These are phyloP conservation scores for Vanessa tameamea DNA, from an alignment of 1,140 invertebrate species.

Conservation along the genomic window DNA sequence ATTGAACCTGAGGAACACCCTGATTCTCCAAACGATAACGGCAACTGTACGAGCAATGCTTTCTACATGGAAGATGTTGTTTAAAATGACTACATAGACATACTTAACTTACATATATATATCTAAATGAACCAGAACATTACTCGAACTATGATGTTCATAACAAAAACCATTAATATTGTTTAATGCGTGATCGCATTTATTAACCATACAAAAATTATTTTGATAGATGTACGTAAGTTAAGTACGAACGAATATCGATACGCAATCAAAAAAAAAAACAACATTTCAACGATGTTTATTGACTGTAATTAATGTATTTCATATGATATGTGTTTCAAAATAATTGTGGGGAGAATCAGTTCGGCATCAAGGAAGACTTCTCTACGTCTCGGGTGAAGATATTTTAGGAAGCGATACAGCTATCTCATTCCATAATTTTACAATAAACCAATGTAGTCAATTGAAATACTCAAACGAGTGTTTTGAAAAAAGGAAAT, in stretches of 20 bases:
- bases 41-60: conserved; percentile 78
- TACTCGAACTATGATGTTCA: not conserved
- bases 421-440: conserved; percentile 37
- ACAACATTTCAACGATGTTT: not conserved
- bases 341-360: conserved; percentile 29
- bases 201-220: too few species aligned
- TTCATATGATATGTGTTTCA: conserved; percentile 38
- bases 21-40: conserved; percentile 75
- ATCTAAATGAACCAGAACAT: not conserved
- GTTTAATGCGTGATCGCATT: too few species aligned
- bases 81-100: conserved; percentile 43
- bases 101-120: not conserved
- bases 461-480: too few species aligned
- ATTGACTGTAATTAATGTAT: conserved; percentile 33
- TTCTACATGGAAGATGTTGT: conserved; percentile 68
- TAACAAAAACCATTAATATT: too few species aligned
- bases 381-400: conserved; percentile 22
- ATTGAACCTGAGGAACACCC: conserved; percentile 75
- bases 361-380: conserved; percentile 29
- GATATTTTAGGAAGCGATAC: conserved; percentile 25
- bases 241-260: not conserved
- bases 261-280: not conserved
- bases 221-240: not conserved
- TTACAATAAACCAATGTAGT: not conserved
- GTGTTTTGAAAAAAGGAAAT: too few species aligned